Conservation (phyloP, 2,888 invertebrate species). For the Parochlus steinenii region DNA sequence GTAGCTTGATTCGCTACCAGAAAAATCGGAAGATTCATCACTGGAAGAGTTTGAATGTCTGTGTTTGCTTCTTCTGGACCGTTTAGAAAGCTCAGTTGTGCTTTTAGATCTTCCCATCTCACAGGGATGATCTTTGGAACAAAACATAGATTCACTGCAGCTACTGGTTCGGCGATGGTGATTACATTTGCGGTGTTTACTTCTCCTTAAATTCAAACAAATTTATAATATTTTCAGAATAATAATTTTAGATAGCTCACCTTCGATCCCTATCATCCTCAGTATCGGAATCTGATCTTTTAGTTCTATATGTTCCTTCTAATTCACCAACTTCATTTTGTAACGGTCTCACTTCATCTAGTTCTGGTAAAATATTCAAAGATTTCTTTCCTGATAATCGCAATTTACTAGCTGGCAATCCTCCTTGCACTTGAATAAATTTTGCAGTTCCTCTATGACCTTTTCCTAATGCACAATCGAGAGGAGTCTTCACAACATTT, state of each 20-base stretch:
- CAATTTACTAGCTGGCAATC: slow-evolving; percentile 60
- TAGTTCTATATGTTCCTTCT: slow-evolving; percentile 24
- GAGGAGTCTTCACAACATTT: slow-evolving; percentile 72
- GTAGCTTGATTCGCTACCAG: slow-evolving; percentile 34
- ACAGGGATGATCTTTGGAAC: slow-evolving; percentile 18
- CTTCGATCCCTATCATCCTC: slow-evolving; percentile 1
- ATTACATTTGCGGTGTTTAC: slow-evolving; percentile 11
- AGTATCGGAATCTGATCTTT: slow-evolving; percentile 23
- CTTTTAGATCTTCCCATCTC: slow-evolving; percentile 30
- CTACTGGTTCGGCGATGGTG: slow-evolving; percentile 27
- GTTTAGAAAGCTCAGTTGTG: slow-evolving; percentile 25
- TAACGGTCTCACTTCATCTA: slow-evolving; percentile 23
- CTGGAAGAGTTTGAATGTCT: slow-evolving; percentile 7
- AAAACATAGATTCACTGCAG: slow-evolving; percentile 19
- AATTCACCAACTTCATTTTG: slow-evolving; percentile 28
- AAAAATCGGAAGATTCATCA: slow-evolving; percentile 23
- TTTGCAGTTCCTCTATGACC: slow-evolving; percentile 84
- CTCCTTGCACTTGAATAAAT: slow-evolving; percentile 79
- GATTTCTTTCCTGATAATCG: slow-evolving; percentile 24
- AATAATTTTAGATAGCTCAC: background rate
- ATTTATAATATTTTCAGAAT: too few species aligned
- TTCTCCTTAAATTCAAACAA: too few species aligned
- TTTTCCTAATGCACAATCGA: slow-evolving; percentile 77
- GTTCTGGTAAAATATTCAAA: slow-evolving; percentile 25
- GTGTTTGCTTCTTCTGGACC: slow-evolving; percentile 20